Percentiles rank a stretch among this genome's conserved stretches.
phyloP scores from a whole-genome alignment of 2,113 vertebrate genomes.

The Porphyrio hochstetteri region DNA sequence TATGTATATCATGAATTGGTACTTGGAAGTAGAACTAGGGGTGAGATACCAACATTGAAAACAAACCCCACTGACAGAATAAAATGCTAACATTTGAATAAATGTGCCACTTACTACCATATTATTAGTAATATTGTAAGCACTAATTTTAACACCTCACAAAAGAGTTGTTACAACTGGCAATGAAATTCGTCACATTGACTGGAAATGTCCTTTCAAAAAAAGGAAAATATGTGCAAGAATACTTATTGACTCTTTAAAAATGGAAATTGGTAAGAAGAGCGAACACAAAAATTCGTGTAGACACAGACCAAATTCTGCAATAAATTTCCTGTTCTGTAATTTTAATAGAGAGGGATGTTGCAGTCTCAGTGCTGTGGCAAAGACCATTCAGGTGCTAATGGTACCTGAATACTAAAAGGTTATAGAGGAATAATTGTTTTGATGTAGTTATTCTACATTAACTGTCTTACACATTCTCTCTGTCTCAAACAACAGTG shows the following conservation, averaged over 20 bases:
- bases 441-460: background rate
- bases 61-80: background rate
- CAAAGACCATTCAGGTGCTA: background rate
- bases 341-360: background rate
- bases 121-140: background rate
- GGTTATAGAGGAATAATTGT: background rate
- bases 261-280: background rate
- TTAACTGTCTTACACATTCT: background rate
- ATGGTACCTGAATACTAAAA: background rate
- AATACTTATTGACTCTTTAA: background rate
- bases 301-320: background rate
- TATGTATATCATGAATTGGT: background rate
- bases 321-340: background rate
- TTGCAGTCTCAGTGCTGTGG: background rate
- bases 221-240: background rate
- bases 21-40: background rate
- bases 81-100: background rate
- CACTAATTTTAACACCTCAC: background rate
- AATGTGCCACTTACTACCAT: accelerated
- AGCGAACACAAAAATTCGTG: background rate
- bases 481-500: background rate
- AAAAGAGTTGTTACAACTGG: background rate
- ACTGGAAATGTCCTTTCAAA: background rate
- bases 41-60: background rate
- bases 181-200: background rate